These are phyloP conservation scores for Acromyrmex echinatior DNA, from an alignment of 1,140 invertebrate genomes.

Conservation along the genomic window DNA sequence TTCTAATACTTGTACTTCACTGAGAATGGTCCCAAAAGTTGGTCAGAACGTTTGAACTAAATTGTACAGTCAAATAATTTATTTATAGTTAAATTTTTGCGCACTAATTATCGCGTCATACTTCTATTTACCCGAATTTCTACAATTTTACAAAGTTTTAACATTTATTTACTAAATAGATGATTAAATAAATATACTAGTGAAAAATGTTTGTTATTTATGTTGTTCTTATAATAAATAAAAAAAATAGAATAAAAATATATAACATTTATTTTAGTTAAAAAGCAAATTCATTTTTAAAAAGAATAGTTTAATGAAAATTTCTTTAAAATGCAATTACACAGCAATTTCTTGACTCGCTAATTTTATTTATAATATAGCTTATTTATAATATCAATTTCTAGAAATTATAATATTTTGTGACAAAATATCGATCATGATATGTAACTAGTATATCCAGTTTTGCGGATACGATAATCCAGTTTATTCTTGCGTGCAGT, in stretches of 20 bases:
- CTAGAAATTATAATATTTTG: slow-evolving; percentile 5
- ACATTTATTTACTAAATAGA: too few species aligned
- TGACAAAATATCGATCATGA: neutral
- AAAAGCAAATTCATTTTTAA: neutral
- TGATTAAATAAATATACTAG: neutral
- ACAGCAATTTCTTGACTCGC: neutral
- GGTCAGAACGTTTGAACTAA: too few species aligned
- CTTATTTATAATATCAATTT: neutral
- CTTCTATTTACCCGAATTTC: too few species aligned
- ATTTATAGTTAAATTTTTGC: too few species aligned
- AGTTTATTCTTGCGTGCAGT: slow-evolving; percentile 16
- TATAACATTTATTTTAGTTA: neutral
- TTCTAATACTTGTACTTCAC: too few species aligned
- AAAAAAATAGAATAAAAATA: neutral
- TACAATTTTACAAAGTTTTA: too few species aligned
- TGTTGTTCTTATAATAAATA: neutral
- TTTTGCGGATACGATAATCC: slow-evolving; percentile 29
- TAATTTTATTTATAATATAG: neutral
- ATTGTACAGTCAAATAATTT: too few species aligned
- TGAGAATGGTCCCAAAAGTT: too few species aligned
- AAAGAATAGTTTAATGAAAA: slow-evolving; percentile 9
- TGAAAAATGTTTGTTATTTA: neutral
- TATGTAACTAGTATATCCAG: slow-evolving; percentile 35
- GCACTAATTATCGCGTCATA: too few species aligned
- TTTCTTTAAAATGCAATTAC: neutral